Conservation (phyloP, 2,888 invertebrate species). For the Folsomia candida region DNA sequence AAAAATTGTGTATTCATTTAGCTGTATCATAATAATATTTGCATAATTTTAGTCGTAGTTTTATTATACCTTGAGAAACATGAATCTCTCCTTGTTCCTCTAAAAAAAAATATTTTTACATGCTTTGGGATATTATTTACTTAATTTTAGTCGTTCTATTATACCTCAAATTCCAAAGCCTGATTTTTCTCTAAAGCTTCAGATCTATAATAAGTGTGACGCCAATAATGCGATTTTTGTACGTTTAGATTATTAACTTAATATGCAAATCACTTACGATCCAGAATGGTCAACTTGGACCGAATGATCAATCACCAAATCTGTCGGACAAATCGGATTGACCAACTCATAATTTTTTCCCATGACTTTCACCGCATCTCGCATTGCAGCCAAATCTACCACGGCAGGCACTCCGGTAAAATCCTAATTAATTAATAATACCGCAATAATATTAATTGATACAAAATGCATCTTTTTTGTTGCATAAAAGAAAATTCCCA, state of each 20-base stretch:
- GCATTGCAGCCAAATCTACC: constrained; percentile 98
- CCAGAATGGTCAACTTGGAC: constrained; percentile 92
- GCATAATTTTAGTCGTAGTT: too few relatives aligned
- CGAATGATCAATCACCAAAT: constrained; percentile 97
- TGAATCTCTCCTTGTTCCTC: constrained; percentile 91
- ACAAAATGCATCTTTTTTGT: not conserved
- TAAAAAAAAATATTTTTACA: too few relatives aligned
- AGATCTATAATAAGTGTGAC: constrained; percentile 65
- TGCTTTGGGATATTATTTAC: too few relatives aligned
- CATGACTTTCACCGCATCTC: constrained; percentile 83
- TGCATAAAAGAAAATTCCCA: constrained; percentile 28
- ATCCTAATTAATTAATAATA: constrained; percentile 61
- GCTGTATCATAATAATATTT: too few relatives aligned
- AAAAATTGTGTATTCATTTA: too few relatives aligned
- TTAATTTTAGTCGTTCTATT: too few relatives aligned
- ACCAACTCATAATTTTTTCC: constrained; percentile 89
- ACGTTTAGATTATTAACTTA: not conserved
- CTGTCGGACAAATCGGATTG: constrained; percentile 95
- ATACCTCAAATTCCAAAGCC: constrained; percentile 91
- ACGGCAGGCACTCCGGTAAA: constrained; percentile 97
- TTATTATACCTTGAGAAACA: constrained; percentile 95
- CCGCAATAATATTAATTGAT: too few relatives aligned
- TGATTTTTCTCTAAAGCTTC: constrained; percentile 90
- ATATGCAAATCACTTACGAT: constrained; percentile 61
- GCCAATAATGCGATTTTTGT: too few relatives aligned